Percentiles rank a stretch among this genome's conserved stretches.
Evolutionary conservation across 2,888 invertebrate genomes (phyloP).

Genomic region (Harpalus rufipes): DNA sequence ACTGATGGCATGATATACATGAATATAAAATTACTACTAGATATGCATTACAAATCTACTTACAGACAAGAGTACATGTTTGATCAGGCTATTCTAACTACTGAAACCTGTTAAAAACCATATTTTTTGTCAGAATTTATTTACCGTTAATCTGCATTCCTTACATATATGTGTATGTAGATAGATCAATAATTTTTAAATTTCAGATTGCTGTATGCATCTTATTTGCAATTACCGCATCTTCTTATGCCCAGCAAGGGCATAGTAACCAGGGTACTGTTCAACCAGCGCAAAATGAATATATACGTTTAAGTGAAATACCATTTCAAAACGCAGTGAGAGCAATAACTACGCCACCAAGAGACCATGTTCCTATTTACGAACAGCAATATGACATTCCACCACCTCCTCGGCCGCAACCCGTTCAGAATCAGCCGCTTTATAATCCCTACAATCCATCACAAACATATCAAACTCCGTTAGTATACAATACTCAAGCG

Average conservation of each 20-base stretch:
- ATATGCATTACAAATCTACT: too few species aligned
- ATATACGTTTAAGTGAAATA: constrained; percentile 31
- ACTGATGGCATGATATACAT: too few species aligned
- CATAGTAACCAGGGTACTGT: neutral
- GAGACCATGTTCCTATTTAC: constrained; percentile 52
- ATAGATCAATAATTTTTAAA: too few species aligned
- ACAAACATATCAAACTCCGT: constrained; percentile 1
- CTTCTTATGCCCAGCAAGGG: neutral
- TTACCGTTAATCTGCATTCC: too few species aligned
- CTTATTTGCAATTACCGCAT: neutral
- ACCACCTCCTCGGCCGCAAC: constrained; percentile 27
- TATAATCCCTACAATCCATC: constrained; percentile 8
- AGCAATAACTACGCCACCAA: constrained; percentile 13
- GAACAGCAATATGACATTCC: constrained; percentile 39
- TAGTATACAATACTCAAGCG: constrained; percentile 2
- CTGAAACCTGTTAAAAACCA: too few species aligned
- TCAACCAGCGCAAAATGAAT: constrained; percentile 29
- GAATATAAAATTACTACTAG: too few species aligned
- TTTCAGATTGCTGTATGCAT: constrained; percentile 6
- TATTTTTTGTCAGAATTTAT: too few species aligned
- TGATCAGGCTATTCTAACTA: too few species aligned
- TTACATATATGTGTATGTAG: too few species aligned
- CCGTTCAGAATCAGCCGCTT: constrained; percentile 17
- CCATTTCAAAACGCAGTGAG: constrained; percentile 33
- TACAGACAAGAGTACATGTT: too few species aligned